Conservation (phyloP, 2,888 invertebrate genomes). For the Stratiomys singularior region DNA sequence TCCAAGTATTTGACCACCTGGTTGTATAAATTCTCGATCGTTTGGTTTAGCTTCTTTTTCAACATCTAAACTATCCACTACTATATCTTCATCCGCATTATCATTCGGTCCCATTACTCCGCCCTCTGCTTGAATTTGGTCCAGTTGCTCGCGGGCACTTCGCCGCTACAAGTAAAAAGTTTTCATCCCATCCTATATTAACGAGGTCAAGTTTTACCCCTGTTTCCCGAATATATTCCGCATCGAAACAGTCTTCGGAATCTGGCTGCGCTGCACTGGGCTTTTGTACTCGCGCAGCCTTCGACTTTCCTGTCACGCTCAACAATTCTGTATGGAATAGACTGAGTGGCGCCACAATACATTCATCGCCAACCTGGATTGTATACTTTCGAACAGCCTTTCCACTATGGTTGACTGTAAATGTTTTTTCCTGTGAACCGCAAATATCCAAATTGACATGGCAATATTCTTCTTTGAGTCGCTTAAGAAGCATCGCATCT, state of each 20-base stretch:
- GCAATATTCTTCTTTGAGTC: constrained; percentile 89
- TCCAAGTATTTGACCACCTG: constrained; percentile 83
- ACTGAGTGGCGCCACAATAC: constrained; percentile 89
- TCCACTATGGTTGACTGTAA: constrained; percentile 78
- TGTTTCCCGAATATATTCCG: constrained; percentile 89
- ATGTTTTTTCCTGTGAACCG: constrained; percentile 86
- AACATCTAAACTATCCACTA: constrained; percentile 73
- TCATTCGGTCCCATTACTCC: constrained; percentile 63
- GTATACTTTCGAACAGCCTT: constrained; percentile 77
- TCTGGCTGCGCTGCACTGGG: constrained; percentile 75
- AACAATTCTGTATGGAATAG: constrained; percentile 88
- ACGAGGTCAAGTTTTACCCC: constrained; percentile 67
- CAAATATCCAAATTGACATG: constrained; percentile 92
- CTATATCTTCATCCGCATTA: constrained; percentile 77
- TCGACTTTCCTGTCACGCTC: constrained; percentile 79
- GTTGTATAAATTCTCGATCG: constrained; percentile 75
- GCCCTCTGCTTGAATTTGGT: constrained; percentile 67
- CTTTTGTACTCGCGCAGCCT: constrained; percentile 78
- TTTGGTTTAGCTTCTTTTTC: constrained; percentile 65
- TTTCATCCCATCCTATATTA: not conserved
- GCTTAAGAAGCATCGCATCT: constrained; percentile 83
- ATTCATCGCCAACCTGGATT: constrained; percentile 86
- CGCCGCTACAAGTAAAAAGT: constrained; percentile 64
- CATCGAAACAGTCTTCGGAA: constrained; percentile 94
- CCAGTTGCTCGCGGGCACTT: constrained; percentile 66